Percentiles rank a stretch among this genome's conserved stretches.
Conservation (phyloP, 2,797 vertebrate species). For the Sebastes glaucus region DNA sequence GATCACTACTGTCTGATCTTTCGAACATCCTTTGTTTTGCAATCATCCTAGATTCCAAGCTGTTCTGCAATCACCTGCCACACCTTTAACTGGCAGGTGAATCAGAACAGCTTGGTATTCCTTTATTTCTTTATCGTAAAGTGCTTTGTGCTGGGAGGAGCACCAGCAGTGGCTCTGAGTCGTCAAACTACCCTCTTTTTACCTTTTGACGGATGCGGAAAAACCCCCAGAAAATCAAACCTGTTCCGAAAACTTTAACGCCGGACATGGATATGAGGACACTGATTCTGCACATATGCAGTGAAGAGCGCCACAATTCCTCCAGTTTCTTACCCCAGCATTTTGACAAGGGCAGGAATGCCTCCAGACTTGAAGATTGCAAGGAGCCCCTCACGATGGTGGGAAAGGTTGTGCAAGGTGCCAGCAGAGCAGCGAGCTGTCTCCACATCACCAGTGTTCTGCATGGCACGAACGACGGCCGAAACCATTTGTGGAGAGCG, state of each 20-base stretch:
- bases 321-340: constrained; percentile 90
- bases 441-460: constrained; percentile 96
- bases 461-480: constrained; percentile 98
- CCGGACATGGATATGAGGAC: neutral
- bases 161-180: too few relatives aligned
- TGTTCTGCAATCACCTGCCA: too few relatives aligned
- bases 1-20: too few relatives aligned
- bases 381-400: constrained; percentile 95
- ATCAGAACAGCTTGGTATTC: too few relatives aligned
- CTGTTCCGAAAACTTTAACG: neutral
- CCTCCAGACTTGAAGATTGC: constrained; percentile 99
- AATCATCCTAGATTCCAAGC: too few relatives aligned
- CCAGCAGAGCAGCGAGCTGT: constrained; percentile 97
- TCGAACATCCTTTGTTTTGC: too few relatives aligned
- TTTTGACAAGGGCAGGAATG: constrained; percentile 97
- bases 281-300: neutral
- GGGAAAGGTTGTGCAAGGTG: constrained; percentile 97
- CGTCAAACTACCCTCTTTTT: too few relatives aligned
- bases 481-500: constrained; percentile 99
- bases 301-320: neutral
- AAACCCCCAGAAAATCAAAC: neutral
- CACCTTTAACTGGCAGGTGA: too few relatives aligned
- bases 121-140: too few relatives aligned
- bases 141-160: too few relatives aligned
- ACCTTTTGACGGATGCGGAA: too few relatives aligned